Base-by-base conservation (phyloP, 37 sponge, comb jelly and placozoan genomes). In the Amphimedon queenslandica region DNA sequence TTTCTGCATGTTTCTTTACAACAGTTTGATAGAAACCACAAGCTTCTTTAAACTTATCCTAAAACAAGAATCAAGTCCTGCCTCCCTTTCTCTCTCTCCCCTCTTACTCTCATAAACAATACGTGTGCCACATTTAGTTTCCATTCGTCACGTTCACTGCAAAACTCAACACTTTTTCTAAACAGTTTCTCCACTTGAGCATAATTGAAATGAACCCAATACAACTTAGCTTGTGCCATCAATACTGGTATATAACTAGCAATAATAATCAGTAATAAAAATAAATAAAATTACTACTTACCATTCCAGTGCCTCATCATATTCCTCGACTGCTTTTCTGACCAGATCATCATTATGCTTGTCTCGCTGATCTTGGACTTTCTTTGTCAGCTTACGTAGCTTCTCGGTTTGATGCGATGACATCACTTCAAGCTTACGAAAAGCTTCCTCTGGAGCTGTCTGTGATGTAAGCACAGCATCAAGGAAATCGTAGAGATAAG, bases 221-320 rank as follows among this genome's bases (percentile, higher is more conserved):
- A 94, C 28, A 98, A 92, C 88, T 89, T 94, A 61, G 99, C 95
- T 78, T 98, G 95, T 2, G 93, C 86, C 99, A 98, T 98, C 74
- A 98, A 69, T 70, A 98, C 99, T 32, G 99, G 99, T 69, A 98
- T 83, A 61, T 98, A 98, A 42, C 93, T 93, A 57, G n/a, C n/a
- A n/a, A n/a, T n/a, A n/a, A n/a, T n/a, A n/a, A n/a, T n/a, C n/a
- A n/a, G n/a, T n/a, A n/a, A n/a, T 21, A n/a, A n/a, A n/a, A n/a
- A n/a, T n/a, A n/a, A n/a, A n/a, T n/a, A n/a, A n/a, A n/a, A n/a
- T n/a, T n/a, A n/a, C n/a, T 10, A 1, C 81, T 79, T 57, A 88
- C 93, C 84, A 79, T 63, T 97, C 99, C 66, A 97, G 64, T 39
- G 95, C 85, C 43, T 94, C 90, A 64, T 97, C 99, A 57, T 94